Evolutionary conservation across 2,797 vertebrate species (phyloP).

Genomic region (Peromyscus attwateri): DNA sequence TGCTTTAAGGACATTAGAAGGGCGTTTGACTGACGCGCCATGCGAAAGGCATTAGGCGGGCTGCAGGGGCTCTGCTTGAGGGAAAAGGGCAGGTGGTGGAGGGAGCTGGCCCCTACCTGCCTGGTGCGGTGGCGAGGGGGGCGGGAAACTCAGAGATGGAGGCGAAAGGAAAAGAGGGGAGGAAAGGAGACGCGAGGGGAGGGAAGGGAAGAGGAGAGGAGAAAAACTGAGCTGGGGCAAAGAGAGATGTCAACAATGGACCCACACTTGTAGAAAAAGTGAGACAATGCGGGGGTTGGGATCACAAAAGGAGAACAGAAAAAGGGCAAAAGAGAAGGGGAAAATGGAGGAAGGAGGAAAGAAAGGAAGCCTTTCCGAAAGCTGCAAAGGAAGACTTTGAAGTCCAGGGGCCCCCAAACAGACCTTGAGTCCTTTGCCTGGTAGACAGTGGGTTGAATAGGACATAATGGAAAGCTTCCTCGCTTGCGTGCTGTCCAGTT

Average conservation of each 20-base stretch:
- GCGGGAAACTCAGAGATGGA: not conserved
- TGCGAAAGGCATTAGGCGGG: slow-evolving; percentile 81
- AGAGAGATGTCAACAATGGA: not conserved
- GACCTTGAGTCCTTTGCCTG: not conserved
- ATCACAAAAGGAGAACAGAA: not conserved
- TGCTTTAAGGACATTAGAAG: slow-evolving; percentile 85
- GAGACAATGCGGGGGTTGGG: no score
- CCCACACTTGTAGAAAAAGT: not conserved
- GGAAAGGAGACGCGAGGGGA: fast-evolving
- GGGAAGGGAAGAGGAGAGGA: not conserved
- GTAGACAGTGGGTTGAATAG: not conserved
- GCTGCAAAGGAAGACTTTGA: not conserved
- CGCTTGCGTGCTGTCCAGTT: fast-evolving
- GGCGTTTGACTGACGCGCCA: slow-evolving; percentile 81
- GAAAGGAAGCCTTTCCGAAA: not conserved
- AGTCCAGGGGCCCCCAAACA: no score
- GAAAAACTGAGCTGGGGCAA: not conserved
- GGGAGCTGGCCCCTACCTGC: not conserved
- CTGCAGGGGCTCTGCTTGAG: not conserved
- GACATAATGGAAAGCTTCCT: not conserved
- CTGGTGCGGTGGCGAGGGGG: not conserved
- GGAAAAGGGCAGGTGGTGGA: slow-evolving; percentile 69
- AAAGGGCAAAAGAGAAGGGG: not conserved
- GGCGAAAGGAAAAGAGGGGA: not conserved
- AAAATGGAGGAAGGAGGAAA: not conserved